Evolutionary conservation across 1,140 invertebrate species (phyloP).

Genomic region (Rhizoglyphus robini): DNA sequence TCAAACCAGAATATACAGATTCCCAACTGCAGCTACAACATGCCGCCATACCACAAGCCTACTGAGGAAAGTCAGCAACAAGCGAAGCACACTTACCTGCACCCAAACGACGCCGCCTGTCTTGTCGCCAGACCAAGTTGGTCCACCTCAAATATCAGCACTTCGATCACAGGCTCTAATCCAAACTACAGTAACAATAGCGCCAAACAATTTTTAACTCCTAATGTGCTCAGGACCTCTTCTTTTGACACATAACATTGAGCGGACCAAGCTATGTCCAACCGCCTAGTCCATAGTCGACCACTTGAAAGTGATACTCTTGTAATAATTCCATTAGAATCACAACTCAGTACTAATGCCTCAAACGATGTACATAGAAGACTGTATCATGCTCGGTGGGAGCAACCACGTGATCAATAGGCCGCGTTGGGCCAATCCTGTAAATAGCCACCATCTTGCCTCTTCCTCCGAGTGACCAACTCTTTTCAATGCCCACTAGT

Average conservation of each 20-base stretch:
- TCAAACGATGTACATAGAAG: no score
- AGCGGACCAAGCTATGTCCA: neutral
- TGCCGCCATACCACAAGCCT: neutral
- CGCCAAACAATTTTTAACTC: constrained; percentile 8
- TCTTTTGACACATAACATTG: constrained; percentile 12
- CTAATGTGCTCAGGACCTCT: constrained; percentile 15
- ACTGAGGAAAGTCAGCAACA: constrained; percentile 14
- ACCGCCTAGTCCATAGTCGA: no score
- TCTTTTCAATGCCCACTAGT: no score
- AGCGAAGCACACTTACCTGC: constrained; percentile 24
- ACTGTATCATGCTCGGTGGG: no score
- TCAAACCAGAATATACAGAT: neutral
- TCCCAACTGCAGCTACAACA: neutral
- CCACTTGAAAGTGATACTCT: no score
- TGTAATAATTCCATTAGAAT: no score
- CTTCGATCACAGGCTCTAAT: neutral
- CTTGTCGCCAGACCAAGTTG: constrained; percentile 23
- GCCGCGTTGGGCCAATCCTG: no score
- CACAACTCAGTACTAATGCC: no score
- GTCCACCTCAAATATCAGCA: constrained; percentile 24
- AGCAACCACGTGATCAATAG: no score
- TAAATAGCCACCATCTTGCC: no score
- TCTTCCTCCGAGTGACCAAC: no score
- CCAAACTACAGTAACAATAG: neutral
- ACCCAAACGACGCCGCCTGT: constrained; percentile 28